These are phyloP conservation scores for Stictonetta naevosa DNA, from an alignment of 2,113 vertebrate species.

Conservation along the genomic window DNA sequence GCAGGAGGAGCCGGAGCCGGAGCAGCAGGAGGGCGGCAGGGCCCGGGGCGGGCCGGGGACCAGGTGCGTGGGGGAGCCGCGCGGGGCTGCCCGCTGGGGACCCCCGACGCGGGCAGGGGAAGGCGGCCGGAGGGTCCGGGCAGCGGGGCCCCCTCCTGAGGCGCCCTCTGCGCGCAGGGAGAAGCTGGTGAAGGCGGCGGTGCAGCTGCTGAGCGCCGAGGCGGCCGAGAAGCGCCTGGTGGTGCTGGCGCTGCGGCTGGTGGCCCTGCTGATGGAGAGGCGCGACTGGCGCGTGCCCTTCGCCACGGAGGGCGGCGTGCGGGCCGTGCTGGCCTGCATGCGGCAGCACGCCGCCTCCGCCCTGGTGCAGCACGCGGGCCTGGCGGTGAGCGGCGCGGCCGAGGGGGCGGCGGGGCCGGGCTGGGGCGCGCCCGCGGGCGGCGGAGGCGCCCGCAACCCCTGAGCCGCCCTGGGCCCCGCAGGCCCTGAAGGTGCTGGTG, in stretches of 20 bases:
- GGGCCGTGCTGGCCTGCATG: constrained; percentile 89
- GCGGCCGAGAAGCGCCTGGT: constrained; percentile 80
- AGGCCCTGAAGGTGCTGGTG: constrained; percentile 80
- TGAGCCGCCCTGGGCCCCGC: background rate
- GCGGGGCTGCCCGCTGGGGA: background rate
- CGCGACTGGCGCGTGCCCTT: constrained; percentile 88
- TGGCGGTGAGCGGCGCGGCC: constrained; percentile 81
- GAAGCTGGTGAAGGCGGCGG: constrained; percentile 87
- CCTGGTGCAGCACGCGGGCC: constrained; percentile 87
- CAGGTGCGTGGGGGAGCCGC: background rate
- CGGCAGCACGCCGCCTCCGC: constrained; percentile 79
- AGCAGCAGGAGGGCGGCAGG: background rate
- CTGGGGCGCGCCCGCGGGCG: no score
- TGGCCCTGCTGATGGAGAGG: constrained; percentile 84
- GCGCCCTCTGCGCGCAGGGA: constrained; percentile 74
- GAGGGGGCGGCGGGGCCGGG: background rate
- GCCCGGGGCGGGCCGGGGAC: background rate
- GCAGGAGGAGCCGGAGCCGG: constrained; percentile 76
- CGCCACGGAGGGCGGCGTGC: constrained; percentile 90
- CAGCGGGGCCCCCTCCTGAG: background rate
- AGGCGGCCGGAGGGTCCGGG: background rate
- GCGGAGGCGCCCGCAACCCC: no score
- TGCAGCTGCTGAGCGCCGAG: constrained; percentile 84
- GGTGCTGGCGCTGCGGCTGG: constrained; percentile 79
- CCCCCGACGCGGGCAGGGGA: background rate